Conservation (phyloP, 2,888 invertebrate genomes). For the Polydrusus pterygomalis region DNA sequence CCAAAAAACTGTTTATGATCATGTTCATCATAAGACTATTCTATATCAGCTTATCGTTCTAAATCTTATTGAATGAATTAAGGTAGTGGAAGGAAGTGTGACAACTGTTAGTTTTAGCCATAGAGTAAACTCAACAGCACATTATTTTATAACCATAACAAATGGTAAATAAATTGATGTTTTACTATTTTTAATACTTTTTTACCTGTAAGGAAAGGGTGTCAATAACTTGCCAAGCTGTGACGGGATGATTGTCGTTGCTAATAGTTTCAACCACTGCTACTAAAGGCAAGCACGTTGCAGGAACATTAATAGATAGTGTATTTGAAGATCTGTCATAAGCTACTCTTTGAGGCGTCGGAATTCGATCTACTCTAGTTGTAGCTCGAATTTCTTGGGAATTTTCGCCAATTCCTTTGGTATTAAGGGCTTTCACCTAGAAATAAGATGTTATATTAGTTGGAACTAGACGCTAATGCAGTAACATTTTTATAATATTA, state of each 20-base stretch:
- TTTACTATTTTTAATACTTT: no score
- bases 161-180: neutral
- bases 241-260: constrained; percentile 74
- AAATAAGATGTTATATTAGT: constrained; percentile 33
- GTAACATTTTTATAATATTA: no score
- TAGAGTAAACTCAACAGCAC: no score
- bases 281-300: constrained; percentile 85
- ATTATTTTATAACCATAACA: no score
- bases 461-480: no score
- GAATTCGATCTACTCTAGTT: constrained; percentile 90
- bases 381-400: constrained; percentile 88
- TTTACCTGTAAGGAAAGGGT: constrained; percentile 78
- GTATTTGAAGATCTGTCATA: constrained; percentile 87
- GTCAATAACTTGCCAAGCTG: constrained; percentile 83
- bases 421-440: constrained; percentile 89
- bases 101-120: no score
- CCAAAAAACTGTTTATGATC: no score
- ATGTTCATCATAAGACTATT: no score
- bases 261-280: constrained; percentile 84
- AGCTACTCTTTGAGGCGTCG: constrained; percentile 86
- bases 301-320: constrained; percentile 85
- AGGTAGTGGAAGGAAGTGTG: no score
- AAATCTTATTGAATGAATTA: no score
- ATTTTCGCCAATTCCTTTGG: constrained; percentile 90
- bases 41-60: no score